phyloP scores from a whole-genome alignment of 2,888 invertebrate genomes.

The Sinodicranocentrus sp. region DNA sequence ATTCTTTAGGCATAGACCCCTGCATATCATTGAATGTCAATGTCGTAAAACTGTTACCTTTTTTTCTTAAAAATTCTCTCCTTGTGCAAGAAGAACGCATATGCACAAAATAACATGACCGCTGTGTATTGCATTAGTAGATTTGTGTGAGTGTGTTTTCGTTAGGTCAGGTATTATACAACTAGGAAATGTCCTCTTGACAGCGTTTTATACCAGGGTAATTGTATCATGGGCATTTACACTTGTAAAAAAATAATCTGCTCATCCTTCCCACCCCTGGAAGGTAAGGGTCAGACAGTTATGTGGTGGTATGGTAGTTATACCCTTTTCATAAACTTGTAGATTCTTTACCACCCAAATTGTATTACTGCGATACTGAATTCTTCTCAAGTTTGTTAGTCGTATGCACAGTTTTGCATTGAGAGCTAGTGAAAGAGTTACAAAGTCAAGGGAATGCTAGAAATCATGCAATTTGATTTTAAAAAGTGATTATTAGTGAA shows the following conservation, averaged over 20 bases:
- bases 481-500: too few species aligned
- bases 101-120: too few species aligned
- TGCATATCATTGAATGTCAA: constrained; percentile 47
- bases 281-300: constrained; percentile 8
- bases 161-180: constrained; percentile 48
- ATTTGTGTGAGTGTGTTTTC: background rate
- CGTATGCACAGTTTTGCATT: too few species aligned
- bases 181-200: background rate
- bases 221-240: background rate
- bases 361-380: constrained; percentile 4
- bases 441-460: too few species aligned
- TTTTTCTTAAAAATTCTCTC: constrained; percentile 36
- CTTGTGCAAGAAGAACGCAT: too few species aligned
- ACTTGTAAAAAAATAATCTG: background rate
- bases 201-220: background rate
- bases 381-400: too few species aligned
- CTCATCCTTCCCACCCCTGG: background rate
- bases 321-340: background rate
- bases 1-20: background rate
- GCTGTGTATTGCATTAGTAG: background rate
- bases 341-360: constrained; percentile 40
- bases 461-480: too few species aligned
- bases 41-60: constrained; percentile 48
- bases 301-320: background rate
- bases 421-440: too few species aligned